Evolutionary conservation across 1,140 invertebrate species (phyloP), one percentile per base, ranked within the genome.

Genomic region (Babylonia areolata): DNA sequence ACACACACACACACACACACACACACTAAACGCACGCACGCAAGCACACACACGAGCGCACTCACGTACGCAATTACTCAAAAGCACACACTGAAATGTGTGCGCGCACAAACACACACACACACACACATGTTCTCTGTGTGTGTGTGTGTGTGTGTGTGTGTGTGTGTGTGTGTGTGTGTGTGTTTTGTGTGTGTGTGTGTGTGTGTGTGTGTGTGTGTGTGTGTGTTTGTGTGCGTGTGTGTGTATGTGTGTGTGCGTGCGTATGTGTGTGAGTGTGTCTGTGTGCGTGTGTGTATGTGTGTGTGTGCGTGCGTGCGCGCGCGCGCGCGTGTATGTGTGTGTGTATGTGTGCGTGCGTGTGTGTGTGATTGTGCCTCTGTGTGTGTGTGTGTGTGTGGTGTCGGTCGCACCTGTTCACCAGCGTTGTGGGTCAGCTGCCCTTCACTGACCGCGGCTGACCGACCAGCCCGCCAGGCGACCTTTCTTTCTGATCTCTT

Each of bases 81-180:
- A 20, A 69, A 31, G n/a, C n/a, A 39, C 80, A 69, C 85, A 71
- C 85, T 35, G 80, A 46, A 39, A 64, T 46, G 31, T 54, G 64
- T 80, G 69, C 79, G 35, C 81, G 33, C 64, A 87, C 86, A 31
- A 69, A 84, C 58, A 37, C 71, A 69, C 42, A 20, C 40, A 87
- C 39, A 12, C 81, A 77, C 51, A 35, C 58, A 84, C 46, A 42
- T n/a, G n/a, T n/a, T n/a, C n/a, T n/a, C n/a, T n/a, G n/a, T n/a
- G n/a, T n/a, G n/a, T n/a, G n/a, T n/a, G n/a, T n/a, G n/a, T n/a
- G n/a, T n/a, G n/a, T n/a, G n/a, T n/a, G n/a, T n/a, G n/a, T n/a
- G n/a, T n/a, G n/a, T n/a, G n/a, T n/a, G n/a, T n/a, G n/a, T n/a
- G n/a, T n/a, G n/a, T n/a, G n/a, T n/a, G n/a, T n/a, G n/a, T n/a